These are phyloP conservation scores for Spodoptera litura DNA, from an alignment of 1,140 invertebrate species.

Conservation along the genomic window DNA sequence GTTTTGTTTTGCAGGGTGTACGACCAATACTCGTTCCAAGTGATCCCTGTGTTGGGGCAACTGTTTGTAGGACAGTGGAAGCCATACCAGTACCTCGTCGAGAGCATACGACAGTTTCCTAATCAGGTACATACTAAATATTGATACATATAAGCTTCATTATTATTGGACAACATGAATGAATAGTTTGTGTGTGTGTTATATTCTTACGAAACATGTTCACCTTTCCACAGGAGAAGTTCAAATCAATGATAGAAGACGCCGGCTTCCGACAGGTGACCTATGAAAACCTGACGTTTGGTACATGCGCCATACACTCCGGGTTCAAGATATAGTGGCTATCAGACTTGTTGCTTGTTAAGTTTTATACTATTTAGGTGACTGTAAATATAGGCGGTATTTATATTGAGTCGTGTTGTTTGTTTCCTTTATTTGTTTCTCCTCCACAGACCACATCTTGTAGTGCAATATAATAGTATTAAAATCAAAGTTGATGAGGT, in stretches of 20 bases:
- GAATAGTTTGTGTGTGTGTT: too few species aligned
- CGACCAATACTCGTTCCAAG: slow-evolving; percentile 98
- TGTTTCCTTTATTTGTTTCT: too few species aligned
- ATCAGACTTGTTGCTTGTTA: background rate
- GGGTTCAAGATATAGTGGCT: slow-evolving; percentile 91
- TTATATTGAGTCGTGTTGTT: too few species aligned
- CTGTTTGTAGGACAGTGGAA: slow-evolving; percentile 98
- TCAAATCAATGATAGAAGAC: slow-evolving; percentile 94
- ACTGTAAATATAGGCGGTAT: too few species aligned
- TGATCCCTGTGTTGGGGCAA: slow-evolving; percentile 98
- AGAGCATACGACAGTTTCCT: slow-evolving; percentile 99
- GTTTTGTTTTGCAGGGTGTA: slow-evolving; percentile 89
- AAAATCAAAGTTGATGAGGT: background rate
- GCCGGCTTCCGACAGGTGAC: slow-evolving; percentile 95
- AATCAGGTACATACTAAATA: slow-evolving; percentile 88
- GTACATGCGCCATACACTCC: slow-evolving; percentile 96
- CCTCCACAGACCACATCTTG: too few species aligned
- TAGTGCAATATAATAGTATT: too few species aligned
- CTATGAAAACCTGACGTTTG: slow-evolving; percentile 96
- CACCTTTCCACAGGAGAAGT: slow-evolving; percentile 90
- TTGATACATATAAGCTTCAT: too few species aligned
- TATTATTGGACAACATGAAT: too few species aligned
- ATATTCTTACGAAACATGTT: too few species aligned
- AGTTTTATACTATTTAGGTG: background rate
- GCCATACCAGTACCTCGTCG: slow-evolving; percentile 99